Conservation (phyloP, 2,113 vertebrate genomes). For the Illadopsis cleaveri region DNA sequence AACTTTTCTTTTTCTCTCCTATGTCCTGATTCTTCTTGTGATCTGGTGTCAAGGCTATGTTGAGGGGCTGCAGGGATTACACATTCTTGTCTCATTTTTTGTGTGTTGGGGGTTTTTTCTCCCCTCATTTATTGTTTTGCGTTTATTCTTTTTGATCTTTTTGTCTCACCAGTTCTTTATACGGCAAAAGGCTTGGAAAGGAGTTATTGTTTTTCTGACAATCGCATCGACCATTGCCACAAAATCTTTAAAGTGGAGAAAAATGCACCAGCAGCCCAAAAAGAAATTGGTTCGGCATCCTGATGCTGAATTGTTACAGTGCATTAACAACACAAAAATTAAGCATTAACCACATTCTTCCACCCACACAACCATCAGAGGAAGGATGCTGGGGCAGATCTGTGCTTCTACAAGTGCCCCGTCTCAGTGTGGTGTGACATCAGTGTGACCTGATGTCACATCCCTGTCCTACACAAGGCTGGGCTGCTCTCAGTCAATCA, state of each 20-base stretch:
- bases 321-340: background rate
- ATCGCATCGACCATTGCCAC: background rate
- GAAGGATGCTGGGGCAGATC: background rate
- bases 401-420: fast-evolving
- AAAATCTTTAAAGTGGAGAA: background rate
- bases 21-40: background rate
- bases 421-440: background rate
- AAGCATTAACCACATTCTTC: background rate
- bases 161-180: background rate
- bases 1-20: background rate
- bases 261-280: background rate
- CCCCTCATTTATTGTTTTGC: background rate
- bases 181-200: background rate
- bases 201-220: background rate
- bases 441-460: background rate
- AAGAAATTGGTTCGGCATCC: background rate
- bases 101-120: fast-evolving
- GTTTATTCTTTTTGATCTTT: background rate
- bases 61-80: too few species aligned
- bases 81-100: background rate
- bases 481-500: background rate
- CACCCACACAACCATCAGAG: background rate
- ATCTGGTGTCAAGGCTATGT: too few species aligned
- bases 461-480: background rate
- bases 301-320: background rate